phyloP scores from a whole-genome alignment of 1,140 invertebrate species.

The Helicorthomorpha holstii region DNA sequence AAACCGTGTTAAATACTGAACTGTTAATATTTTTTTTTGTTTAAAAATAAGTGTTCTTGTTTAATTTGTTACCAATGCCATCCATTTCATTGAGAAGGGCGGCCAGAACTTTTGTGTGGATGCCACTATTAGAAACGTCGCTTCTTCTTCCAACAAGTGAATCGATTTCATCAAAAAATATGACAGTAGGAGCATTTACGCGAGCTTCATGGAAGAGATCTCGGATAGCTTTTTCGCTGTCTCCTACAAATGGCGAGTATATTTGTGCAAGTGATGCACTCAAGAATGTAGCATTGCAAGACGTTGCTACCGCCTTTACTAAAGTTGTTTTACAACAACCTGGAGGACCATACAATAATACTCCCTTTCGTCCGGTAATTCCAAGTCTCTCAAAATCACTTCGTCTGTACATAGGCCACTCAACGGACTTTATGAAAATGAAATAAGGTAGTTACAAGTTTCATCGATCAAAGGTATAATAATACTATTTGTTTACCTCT shows the following conservation, averaged over 20 bases:
- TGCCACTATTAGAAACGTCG: slow-evolving; percentile 26
- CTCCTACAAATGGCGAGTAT: slow-evolving; percentile 47
- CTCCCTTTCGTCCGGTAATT: slow-evolving; percentile 30
- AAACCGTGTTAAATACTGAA: no score
- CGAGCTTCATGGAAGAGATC: slow-evolving; percentile 46
- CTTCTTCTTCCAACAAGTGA: slow-evolving; percentile 37
- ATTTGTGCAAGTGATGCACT: slow-evolving; percentile 43
- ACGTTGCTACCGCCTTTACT: slow-evolving; percentile 42
- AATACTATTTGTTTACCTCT: not conserved
- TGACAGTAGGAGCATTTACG: slow-evolving; percentile 42
- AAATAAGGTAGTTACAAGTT: slow-evolving; percentile 1
- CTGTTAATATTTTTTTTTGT: no score
- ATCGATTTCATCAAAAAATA: slow-evolving; percentile 65
- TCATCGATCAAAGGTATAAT: no score
- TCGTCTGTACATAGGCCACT: slow-evolving; percentile 30
- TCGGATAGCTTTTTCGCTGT: slow-evolving; percentile 39
- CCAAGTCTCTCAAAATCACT: slow-evolving; percentile 26
- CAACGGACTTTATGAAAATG: slow-evolving; percentile 22
- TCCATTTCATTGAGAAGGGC: slow-evolving; percentile 50
- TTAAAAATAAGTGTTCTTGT: no score
- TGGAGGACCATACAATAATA: slow-evolving; percentile 55
- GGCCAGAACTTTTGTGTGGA: slow-evolving; percentile 43
- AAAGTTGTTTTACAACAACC: slow-evolving; percentile 58
- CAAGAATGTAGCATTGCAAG: slow-evolving; percentile 40
- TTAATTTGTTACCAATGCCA: slow-evolving; percentile 32